Conservation (phyloP, 1,140 invertebrate species). For the Dryas iulia region DNA sequence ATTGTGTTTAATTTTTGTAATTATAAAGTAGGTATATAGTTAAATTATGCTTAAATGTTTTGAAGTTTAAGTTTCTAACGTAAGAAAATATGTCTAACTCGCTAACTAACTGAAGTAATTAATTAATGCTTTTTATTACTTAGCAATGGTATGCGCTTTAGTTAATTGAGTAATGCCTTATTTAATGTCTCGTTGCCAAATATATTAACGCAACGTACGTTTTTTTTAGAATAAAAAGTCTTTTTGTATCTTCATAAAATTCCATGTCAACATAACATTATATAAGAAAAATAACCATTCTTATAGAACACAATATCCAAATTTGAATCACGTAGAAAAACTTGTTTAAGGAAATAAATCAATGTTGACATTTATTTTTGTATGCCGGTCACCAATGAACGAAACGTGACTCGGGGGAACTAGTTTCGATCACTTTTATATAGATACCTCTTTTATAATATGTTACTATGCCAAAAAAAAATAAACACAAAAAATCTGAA, state of each 20-base stretch:
- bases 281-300: not conserved
- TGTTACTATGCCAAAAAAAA: not conserved
- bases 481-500: not conserved
- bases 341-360: conserved; percentile 16
- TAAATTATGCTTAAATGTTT: no score
- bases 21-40: not conserved
- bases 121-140: not conserved
- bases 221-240: no score
- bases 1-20: not conserved
- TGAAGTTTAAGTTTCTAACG: no score
- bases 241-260: no score
- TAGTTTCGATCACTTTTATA: not conserved
- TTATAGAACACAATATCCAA: not conserved
- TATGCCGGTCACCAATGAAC: conserved; percentile 20
- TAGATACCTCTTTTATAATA: not conserved
- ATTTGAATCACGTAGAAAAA: not conserved
- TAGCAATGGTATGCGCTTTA: not conserved
- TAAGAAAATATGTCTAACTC: no score
- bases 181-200: no score
- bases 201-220: no score
- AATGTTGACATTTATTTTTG: conserved; percentile 25
- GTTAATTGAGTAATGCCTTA: not conserved
- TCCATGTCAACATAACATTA: not conserved
- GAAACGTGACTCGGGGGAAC: conserved; percentile 18
- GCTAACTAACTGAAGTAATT: not conserved